phyloP scores from a whole-genome alignment of 2,797 vertebrate species.

The Sandelia bainsii region DNA sequence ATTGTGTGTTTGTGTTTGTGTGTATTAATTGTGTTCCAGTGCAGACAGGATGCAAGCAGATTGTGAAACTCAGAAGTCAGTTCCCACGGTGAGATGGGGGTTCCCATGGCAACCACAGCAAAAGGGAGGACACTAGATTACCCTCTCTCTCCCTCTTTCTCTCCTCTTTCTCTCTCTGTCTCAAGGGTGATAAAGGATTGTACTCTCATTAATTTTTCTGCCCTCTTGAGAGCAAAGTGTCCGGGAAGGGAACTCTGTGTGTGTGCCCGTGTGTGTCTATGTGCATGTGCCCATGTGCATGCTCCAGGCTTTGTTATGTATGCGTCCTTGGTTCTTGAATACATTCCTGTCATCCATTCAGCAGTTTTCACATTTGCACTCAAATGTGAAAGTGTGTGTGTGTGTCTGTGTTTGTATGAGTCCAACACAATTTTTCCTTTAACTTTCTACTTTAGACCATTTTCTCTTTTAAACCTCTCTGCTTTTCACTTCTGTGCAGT shows the following conservation, averaged over 20 bases:
- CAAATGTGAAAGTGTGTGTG: conserved; percentile 19
- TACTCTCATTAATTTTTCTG: conserved; percentile 83
- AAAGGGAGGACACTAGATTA: conserved; percentile 83
- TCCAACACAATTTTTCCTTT: conserved; percentile 48
- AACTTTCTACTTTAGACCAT: conserved; percentile 53
- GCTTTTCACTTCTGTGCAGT: conserved; percentile 41
- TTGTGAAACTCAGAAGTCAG: conserved; percentile 80
- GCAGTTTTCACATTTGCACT: conserved; percentile 58
- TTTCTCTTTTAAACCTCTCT: conserved; percentile 41
- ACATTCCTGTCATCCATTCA: conserved; percentile 71
- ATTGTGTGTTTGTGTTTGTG: conserved; percentile 35
- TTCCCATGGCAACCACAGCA: conserved; percentile 82
- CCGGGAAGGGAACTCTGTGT: conserved; percentile 68
- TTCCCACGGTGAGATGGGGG: conserved; percentile 83
- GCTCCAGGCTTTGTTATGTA: conserved; percentile 74
- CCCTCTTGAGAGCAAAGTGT: conserved; percentile 81
- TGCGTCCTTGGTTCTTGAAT: conserved; percentile 75
- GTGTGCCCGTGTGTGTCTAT: conserved; percentile 21
- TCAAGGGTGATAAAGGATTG: conserved; percentile 84
- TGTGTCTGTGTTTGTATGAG: conserved; percentile 39
- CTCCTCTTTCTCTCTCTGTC: conserved; percentile 63
- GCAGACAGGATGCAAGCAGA: conserved; percentile 78
- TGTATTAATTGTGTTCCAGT: conserved; percentile 72
- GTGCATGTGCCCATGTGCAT: conserved; percentile 46
- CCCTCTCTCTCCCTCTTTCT: conserved; percentile 49